These are phyloP conservation scores for Cryptosula pallasiana DNA, from an alignment of 2,888 invertebrate genomes.

Conservation along the genomic window DNA sequence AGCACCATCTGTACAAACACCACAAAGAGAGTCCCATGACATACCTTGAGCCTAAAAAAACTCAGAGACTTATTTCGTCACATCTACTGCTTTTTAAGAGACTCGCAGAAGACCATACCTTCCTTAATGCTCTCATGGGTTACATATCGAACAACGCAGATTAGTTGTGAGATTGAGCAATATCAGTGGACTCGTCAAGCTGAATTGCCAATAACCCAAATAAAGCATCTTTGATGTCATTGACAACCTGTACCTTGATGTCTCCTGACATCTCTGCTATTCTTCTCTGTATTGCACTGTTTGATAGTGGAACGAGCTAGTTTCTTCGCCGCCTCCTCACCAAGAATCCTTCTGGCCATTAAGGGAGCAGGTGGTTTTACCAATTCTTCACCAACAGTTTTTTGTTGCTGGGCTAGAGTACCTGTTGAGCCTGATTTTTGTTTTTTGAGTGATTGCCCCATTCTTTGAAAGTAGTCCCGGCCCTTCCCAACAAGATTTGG, in stretches of 20 bases:
- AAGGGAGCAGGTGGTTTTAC: conserved; percentile 24
- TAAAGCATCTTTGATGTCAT: conserved; percentile 22
- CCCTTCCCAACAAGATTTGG: background rate
- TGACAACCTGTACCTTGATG: conserved; percentile 17
- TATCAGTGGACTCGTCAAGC: conserved; percentile 28
- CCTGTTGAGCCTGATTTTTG: background rate
- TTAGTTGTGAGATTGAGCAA: background rate
- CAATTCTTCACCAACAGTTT: conserved; percentile 22
- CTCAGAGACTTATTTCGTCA: conserved; percentile 1
- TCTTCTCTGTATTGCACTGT: conserved; percentile 25
- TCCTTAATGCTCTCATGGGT: background rate
- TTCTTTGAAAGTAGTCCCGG: background rate
- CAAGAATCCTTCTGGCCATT: conserved; percentile 19
- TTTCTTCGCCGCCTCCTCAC: conserved; percentile 24
- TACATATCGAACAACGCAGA: background rate
- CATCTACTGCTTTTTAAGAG: background rate
- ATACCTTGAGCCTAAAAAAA: conserved; percentile 5
- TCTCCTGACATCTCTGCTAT: conserved; percentile 26
- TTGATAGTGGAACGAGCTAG: conserved; percentile 23
- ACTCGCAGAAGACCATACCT: background rate
- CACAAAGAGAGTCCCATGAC: conserved; percentile 21
- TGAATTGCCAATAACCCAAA: conserved; percentile 27
- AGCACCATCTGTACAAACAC: conserved; percentile 25
- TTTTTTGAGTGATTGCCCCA: background rate
- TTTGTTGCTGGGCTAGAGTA: background rate